Evolutionary conservation across 64 coral and sea anemone genomes (phyloP).

Genomic region (Astreopora myriophthalma): DNA sequence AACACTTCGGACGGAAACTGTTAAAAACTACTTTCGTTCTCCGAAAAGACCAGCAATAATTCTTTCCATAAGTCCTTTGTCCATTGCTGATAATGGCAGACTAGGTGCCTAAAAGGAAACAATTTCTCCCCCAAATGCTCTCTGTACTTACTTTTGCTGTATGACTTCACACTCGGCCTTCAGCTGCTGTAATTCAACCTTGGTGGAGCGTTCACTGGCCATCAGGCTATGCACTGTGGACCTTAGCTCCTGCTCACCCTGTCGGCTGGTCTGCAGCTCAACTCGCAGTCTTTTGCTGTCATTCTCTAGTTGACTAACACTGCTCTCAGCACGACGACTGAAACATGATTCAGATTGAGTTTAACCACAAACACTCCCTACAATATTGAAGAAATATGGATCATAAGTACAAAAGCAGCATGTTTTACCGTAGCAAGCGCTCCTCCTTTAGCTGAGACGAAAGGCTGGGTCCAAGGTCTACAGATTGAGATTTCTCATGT

Average conservation of each 20-base stretch:
- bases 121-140: too few relatives aligned
- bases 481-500: slow-evolving; percentile 55
- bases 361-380: neutral
- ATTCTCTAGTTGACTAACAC: slow-evolving; percentile 75
- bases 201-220: slow-evolving; percentile 91
- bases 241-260: slow-evolving; percentile 85
- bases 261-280: slow-evolving; percentile 87
- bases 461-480: slow-evolving; percentile 71
- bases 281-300: slow-evolving; percentile 85
- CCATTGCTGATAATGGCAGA: too few relatives aligned
- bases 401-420: neutral
- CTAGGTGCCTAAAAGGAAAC: too few relatives aligned
- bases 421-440: slow-evolving; percentile 71
- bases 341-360: neutral
- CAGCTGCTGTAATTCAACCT: slow-evolving; percentile 93
- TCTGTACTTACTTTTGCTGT: slow-evolving; percentile 98
- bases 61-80: too few relatives aligned
- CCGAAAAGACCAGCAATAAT: too few relatives aligned
- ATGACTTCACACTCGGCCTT: slow-evolving; percentile 88
- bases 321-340: slow-evolving; percentile 89
- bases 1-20: neutral
- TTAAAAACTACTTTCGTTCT: too few relatives aligned
- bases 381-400: too few relatives aligned
- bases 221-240: slow-evolving; percentile 88
- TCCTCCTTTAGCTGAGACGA: slow-evolving; percentile 92